phyloP scores from a whole-genome alignment of 1,140 invertebrate genomes.

The Bombus terrestris region DNA sequence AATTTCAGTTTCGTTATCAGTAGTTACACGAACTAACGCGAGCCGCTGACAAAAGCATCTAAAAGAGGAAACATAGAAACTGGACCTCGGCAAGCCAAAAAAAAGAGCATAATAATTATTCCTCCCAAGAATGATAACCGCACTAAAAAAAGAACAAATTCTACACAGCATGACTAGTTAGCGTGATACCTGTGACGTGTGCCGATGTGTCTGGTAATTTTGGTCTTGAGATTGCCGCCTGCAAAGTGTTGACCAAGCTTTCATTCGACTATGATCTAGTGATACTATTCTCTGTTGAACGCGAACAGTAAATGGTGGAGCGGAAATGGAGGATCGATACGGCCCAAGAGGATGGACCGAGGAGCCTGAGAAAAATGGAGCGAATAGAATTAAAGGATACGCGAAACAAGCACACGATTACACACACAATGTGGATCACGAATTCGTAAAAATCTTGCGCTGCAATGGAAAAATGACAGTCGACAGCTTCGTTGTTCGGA shows the following conservation, averaged over 20 bases:
- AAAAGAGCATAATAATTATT: background rate
- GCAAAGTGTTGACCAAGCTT: constrained; percentile 26
- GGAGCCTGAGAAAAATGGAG: background rate
- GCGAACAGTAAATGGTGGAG: constrained; percentile 43
- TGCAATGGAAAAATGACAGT: constrained; percentile 5
- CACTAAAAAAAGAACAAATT: background rate
- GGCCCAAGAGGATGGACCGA: background rate
- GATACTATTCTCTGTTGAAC: constrained; percentile 46
- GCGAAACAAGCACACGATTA: background rate
- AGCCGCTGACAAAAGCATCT: background rate
- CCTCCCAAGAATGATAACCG: background rate
- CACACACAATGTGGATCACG: background rate
- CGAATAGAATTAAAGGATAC: constrained; percentile 6
- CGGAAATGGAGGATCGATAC: constrained; percentile 21
- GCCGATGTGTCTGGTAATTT: constrained; percentile 19
- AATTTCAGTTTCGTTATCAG: constrained; percentile 10
- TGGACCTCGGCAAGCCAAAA: constrained; percentile 4
- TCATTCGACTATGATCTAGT: background rate
- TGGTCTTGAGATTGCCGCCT: constrained; percentile 44
- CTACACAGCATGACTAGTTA: constrained; percentile 45
- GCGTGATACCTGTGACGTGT: constrained; percentile 21
- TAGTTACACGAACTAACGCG: constrained; percentile 11
- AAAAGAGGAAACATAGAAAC: background rate
- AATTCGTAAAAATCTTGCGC: constrained; percentile 35
- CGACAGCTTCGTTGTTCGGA: constrained; percentile 31